phyloP scores from a whole-genome alignment of 2,113 vertebrate genomes.

The Alethe castanea region DNA sequence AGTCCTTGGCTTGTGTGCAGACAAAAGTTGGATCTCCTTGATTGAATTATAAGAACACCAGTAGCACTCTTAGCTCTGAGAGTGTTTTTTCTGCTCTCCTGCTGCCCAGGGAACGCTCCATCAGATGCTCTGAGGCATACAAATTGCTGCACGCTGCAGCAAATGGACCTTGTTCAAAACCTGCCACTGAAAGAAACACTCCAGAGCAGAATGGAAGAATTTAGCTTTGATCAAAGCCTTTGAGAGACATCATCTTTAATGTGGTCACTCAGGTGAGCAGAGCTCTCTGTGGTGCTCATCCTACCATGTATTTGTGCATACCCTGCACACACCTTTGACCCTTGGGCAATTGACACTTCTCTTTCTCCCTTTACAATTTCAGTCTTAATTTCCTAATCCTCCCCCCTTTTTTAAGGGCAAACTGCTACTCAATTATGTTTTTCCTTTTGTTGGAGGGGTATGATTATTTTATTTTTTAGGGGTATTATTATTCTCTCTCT shows the following conservation, averaged over 20 bases:
- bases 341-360: background rate
- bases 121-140: background rate
- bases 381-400: background rate
- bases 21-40: background rate
- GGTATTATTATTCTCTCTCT: background rate
- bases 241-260: background rate
- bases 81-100: background rate
- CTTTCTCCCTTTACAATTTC: background rate
- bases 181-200: background rate
- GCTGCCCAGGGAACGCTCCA: background rate
- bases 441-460: background rate
- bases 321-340: background rate
- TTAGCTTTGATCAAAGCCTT: background rate
- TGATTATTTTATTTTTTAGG: background rate
- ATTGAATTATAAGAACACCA: background rate
- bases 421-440: background rate
- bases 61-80: background rate
- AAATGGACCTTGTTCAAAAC: conserved; percentile 1
- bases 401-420: background rate
- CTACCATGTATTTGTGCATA: no score
- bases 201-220: background rate
- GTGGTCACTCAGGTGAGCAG: background rate
- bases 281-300: background rate
- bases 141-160: background rate
- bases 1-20: background rate